Conservation (phyloP, 1,140 invertebrate species). For the fruit fly (Drosophila melanogaster) region DNA sequence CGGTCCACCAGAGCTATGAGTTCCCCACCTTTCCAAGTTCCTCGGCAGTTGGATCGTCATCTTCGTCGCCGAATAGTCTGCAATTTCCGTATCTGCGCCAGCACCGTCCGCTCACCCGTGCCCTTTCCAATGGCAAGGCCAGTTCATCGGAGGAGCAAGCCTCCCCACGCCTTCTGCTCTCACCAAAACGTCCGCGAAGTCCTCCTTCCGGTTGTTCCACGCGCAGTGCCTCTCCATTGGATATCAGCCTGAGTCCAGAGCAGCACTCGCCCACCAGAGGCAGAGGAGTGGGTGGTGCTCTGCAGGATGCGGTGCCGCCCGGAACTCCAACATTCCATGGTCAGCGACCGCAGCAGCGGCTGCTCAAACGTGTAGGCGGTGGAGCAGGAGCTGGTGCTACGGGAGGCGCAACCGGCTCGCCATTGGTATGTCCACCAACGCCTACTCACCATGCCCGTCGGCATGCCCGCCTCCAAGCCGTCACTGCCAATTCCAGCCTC, state of each 20-base stretch:
- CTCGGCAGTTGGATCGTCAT: constrained; percentile 1
- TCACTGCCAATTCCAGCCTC: constrained; percentile 58
- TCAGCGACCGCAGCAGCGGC: constrained; percentile 86
- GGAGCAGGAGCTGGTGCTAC: constrained; percentile 55
- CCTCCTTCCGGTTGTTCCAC: constrained; percentile 83
- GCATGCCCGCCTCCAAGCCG: constrained; percentile 73
- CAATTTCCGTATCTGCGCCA: constrained; percentile 76
- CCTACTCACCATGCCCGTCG: constrained; percentile 91
- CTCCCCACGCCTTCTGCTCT: constrained; percentile 65
- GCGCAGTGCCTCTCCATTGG: constrained; percentile 78
- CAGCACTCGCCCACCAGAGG: constrained; percentile 65
- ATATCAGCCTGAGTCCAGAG: constrained; percentile 72
- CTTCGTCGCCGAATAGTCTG: constrained; percentile 30
- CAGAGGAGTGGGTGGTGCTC: constrained; percentile 55
- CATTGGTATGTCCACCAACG: constrained; percentile 90
- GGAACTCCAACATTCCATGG: constrained; percentile 75
- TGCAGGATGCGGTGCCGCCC: constrained; percentile 48
- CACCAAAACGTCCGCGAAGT: constrained; percentile 73
- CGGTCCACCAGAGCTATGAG: constrained; percentile 85
- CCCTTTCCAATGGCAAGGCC: constrained; percentile 78
- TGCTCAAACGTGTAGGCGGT: constrained; percentile 86
- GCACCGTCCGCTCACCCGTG: constrained; percentile 80
- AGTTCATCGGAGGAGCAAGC: constrained; percentile 36
- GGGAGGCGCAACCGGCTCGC: background rate
- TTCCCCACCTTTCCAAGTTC: constrained; percentile 85